Percentiles rank a stretch among this genome's conserved stretches.
These are phyloP conservation scores for Physocephala rufipes DNA, from an alignment of 2,888 invertebrate species.

Conservation along the genomic window DNA sequence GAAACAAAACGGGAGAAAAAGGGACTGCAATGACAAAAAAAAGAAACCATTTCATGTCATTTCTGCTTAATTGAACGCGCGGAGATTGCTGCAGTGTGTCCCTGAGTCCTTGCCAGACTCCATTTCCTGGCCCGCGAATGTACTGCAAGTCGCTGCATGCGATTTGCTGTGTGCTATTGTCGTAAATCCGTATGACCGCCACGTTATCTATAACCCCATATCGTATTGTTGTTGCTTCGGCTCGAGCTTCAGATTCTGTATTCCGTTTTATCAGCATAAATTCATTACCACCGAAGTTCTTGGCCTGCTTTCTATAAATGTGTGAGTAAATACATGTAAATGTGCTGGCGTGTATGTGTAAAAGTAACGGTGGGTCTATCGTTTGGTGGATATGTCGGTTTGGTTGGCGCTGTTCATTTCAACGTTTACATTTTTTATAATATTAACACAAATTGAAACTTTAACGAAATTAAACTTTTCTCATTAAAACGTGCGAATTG, in stretches of 20 bases:
- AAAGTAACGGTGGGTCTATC: neutral
- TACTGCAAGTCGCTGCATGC: neutral
- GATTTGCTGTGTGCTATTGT: slow-evolving; percentile 3
- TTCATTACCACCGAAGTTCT: slow-evolving; percentile 59
- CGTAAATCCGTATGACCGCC: slow-evolving; percentile 23
- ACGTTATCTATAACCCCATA: slow-evolving; percentile 3
- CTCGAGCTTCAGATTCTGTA: neutral
- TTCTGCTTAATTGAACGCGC: slow-evolving; percentile 18
- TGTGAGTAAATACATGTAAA: neutral
- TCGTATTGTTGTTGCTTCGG: neutral
- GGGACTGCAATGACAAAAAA: neutral
- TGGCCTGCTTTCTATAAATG: slow-evolving; percentile 41
- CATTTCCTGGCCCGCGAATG: neutral
- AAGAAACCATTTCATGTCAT: slow-evolving; percentile 12
- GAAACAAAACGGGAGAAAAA: neutral
- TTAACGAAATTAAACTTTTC: slow-evolving; percentile 64
- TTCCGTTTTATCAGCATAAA: slow-evolving; percentile 56
- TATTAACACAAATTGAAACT: slow-evolving; percentile 57
- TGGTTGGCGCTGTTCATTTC: neutral
- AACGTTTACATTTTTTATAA: slow-evolving; percentile 40
- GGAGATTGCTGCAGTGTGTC: neutral
- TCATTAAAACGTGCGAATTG: slow-evolving; percentile 61
- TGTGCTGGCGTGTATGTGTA: slow-evolving; percentile 10
- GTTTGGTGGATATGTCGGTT: neutral
- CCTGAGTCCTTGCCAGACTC: neutral